Base-by-base conservation (phyloP, 2,888 invertebrate genomes). In the Rhorus exstirpatorius region DNA sequence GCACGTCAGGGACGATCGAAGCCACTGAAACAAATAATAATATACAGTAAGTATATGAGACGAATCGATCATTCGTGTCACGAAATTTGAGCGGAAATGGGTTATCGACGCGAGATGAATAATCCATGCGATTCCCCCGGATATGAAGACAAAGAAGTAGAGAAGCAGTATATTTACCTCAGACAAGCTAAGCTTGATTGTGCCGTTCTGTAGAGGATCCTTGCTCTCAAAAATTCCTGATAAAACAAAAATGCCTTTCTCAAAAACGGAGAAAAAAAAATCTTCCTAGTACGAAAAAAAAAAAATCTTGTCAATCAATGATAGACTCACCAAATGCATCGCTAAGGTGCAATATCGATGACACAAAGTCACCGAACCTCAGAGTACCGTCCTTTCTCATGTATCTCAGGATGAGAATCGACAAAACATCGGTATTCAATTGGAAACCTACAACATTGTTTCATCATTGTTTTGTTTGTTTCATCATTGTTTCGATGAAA, bases 341-440 rank as follows among this genome's bases (percentile, higher is more conserved):
- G 86, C 97, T 97, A 81, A 98, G 94, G 91, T 98, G 97, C 88
- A 98, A 94, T 88, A 98, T 97, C 53, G 97, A 97, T 0, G 97
- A 97, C 1, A 98, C 98, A 91, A 98, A 98, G 93, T 98, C 98
- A 8, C 98, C 98, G 90, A 98, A 97, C 86, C 98, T 94, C 55
- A 98, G 94, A 75, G 98, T 98, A 46, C 98, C 98, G 91, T 98
- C 98, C 92, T 98, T 98, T 85, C 98, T 95, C 96, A 98, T 98
- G 89, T 98, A 98, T 83, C 97, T 94, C 84, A 98, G 94, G 81
- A 98, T 96, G 7, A 98, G 94, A 63, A 97, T 95, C 6, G 97
- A 96, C 90, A 98, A 94, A 31, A 97, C 97, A 83, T 97, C 96
- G 79, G 97, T 97, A 87, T 96, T 97, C 26, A 98, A 93, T 88